A percentile compares a stretch with the other conserved stretches of the same genome.
phyloP scores from a whole-genome alignment of 2,113 vertebrate genomes.

The Piprites chloris region DNA sequence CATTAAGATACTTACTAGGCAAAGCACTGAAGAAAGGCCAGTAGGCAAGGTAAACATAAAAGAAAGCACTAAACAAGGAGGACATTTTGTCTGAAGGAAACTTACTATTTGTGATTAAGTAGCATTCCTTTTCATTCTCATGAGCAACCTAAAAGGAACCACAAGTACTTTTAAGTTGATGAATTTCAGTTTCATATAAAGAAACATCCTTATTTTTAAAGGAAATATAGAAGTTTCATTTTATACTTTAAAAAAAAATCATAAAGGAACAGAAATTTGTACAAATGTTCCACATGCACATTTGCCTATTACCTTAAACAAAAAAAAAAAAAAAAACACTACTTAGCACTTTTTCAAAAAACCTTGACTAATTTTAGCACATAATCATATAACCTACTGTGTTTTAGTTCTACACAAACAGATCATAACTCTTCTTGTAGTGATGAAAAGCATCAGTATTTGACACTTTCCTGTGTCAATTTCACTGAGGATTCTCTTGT shows the following conservation, averaged over 20 bases:
- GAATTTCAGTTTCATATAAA: background rate
- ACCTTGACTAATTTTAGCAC: background rate
- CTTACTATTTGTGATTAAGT: background rate
- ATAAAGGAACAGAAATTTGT: background rate
- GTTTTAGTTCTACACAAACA: background rate
- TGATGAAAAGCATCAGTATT: background rate
- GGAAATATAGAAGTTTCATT: background rate
- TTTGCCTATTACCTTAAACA: background rate
- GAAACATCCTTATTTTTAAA: slow-evolving; percentile 8
- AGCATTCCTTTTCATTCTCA: background rate
- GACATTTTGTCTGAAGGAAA: background rate
- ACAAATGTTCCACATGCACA: background rate
- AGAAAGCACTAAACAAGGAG: background rate
- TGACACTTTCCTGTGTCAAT: background rate
- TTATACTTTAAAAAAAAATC: background rate
- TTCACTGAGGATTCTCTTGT: background rate
- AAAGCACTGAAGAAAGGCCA: background rate
- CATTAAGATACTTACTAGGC: background rate
- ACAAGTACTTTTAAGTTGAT: background rate
- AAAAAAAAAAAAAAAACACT: background rate
- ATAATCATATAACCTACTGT: background rate
- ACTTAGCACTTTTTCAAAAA: background rate
- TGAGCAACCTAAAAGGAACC: background rate
- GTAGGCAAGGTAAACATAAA: background rate
- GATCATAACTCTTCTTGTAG: background rate